Conservation (phyloP, 1,140 invertebrate genomes). For the Bombyx mandarina region DNA sequence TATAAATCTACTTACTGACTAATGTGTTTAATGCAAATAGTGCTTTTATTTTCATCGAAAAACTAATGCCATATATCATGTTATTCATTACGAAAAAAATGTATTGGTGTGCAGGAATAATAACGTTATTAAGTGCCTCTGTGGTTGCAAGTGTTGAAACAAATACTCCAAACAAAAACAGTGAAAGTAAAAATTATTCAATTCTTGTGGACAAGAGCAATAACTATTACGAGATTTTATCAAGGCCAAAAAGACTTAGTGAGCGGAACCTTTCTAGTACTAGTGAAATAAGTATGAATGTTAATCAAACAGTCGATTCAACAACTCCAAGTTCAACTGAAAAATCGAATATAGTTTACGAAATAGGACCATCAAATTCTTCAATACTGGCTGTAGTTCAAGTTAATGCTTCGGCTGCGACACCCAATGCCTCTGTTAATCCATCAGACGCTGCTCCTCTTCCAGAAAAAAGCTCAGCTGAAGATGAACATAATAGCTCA, state of each 20-base stretch:
- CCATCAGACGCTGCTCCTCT: constrained; percentile 78
- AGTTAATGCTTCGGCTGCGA: constrained; percentile 42
- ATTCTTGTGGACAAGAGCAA: not conserved
- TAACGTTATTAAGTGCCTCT: too few species aligned
- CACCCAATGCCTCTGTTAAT: constrained; percentile 67
- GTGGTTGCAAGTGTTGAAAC: too few species aligned
- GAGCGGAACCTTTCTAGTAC: constrained; percentile 30
- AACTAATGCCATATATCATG: too few species aligned
- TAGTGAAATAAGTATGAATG: constrained; percentile 33
- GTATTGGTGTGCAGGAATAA: too few species aligned
- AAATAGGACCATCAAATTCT: constrained; percentile 39
- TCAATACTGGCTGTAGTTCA: constrained; percentile 34
- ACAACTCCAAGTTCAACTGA: constrained; percentile 33
- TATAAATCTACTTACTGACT: too few species aligned
- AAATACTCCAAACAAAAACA: not conserved
- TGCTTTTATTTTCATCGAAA: too few species aligned
- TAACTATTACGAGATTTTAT: constrained; percentile 7
- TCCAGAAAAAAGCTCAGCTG: constrained; percentile 89
- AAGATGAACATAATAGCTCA: constrained; percentile 96
- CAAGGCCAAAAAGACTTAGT: constrained; percentile 43
- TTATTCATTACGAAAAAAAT: too few species aligned
- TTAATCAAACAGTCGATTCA: constrained; percentile 19
- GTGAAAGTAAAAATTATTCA: constrained; percentile 2
- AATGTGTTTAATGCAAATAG: too few species aligned
- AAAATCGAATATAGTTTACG: constrained; percentile 32